A percentile compares a stretch with the other conserved stretches of the same genome.
Evolutionary conservation across 2,797 vertebrate species (phyloP).

Genomic region (Anguilla pacifica): DNA sequence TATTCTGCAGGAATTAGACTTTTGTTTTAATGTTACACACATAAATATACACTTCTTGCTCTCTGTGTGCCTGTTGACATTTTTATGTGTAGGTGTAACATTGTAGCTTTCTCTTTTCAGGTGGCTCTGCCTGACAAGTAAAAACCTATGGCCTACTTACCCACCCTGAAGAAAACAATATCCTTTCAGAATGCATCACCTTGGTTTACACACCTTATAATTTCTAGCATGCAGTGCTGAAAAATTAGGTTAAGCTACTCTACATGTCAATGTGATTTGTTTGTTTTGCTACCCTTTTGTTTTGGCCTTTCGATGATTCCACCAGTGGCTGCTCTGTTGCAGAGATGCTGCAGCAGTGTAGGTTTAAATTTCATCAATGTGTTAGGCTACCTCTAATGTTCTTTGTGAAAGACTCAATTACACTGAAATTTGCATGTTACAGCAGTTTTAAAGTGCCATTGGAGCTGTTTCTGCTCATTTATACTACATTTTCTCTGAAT

Average conservation of each 20-base stretch:
- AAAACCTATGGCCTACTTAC: constrained; percentile 7
- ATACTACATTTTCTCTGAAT: neutral
- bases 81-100: neutral
- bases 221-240: neutral
- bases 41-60: neutral
- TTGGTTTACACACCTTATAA: neutral
- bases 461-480: neutral
- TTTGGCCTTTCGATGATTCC: neutral
- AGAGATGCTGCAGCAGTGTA: neutral
- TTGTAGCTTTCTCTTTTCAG: neutral
- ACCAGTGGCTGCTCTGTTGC: neutral
- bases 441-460: neutral
- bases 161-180: neutral
- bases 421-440: constrained; percentile 4
- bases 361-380: neutral
- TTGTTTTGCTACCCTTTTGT: neutral
- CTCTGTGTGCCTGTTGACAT: neutral
- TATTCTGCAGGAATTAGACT: neutral
- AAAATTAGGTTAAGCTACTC: constrained; percentile 3
- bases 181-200: neutral
- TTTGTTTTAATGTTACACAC: neutral
- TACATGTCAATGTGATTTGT: constrained; percentile 19
- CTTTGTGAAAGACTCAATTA: neutral
- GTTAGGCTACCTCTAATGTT: neutral
- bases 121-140: neutral